These are phyloP conservation scores for Oryzias curvinotus DNA, from an alignment of 2,113 vertebrate species.

Conservation along the genomic window DNA sequence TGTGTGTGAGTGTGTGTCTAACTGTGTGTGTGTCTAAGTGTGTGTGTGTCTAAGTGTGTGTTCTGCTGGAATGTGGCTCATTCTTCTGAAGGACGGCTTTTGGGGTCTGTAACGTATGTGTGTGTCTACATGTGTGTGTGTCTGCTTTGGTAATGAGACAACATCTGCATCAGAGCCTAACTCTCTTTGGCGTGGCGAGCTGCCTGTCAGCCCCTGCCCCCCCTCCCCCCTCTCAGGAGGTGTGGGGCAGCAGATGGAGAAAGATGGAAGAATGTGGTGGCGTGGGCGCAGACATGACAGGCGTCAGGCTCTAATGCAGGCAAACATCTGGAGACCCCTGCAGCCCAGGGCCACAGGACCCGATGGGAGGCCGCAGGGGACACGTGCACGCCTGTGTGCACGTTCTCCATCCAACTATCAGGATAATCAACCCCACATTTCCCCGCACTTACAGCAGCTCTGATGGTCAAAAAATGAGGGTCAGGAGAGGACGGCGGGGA, in stretches of 20 bases:
- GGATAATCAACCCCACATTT: not conserved
- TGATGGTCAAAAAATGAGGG: slow-evolving; percentile 33
- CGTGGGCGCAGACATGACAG: slow-evolving; percentile 71
- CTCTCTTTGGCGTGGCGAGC: not conserved
- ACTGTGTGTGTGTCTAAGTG: too few species aligned
- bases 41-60: too few species aligned
- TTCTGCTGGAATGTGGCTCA: too few species aligned
- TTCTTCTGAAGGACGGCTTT: too few species aligned
- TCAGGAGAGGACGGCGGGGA: slow-evolving; percentile 11
- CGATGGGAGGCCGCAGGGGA: slow-evolving; percentile 28
- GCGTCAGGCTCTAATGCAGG: slow-evolving; percentile 76
- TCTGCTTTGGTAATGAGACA: too few species aligned
- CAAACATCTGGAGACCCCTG: slow-evolving; percentile 77
- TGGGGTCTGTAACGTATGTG: too few species aligned
- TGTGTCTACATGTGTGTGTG: too few species aligned
- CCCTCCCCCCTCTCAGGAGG: slow-evolving; percentile 43
- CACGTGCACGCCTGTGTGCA: not conserved
- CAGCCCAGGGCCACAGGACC: slow-evolving; percentile 56
- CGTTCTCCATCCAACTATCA: too few species aligned
- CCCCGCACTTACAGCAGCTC: slow-evolving; percentile 28
- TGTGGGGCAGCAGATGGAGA: slow-evolving; percentile 72
- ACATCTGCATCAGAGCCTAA: too few species aligned
- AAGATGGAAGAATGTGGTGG: slow-evolving; percentile 72
- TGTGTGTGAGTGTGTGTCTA: too few species aligned
- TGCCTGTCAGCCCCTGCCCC: slow-evolving; percentile 2